Evolutionary conservation across 1,140 invertebrate species (phyloP), one percentile per base, ranked within the genome.

Genomic region (Eufriesea mexicana): DNA sequence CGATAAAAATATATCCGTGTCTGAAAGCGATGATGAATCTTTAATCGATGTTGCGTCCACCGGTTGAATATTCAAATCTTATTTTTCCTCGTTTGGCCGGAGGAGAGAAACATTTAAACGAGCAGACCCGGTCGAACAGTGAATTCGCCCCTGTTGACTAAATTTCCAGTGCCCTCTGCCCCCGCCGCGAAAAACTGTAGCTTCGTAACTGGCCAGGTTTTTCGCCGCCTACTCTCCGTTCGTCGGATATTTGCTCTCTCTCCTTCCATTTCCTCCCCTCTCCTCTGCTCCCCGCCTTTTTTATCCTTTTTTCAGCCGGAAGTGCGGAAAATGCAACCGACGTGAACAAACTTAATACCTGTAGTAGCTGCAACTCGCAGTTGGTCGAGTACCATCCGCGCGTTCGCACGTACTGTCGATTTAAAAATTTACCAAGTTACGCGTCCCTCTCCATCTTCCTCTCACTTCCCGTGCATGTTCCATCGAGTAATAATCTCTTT

Each of bases 301-400:
- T 6, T 79, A 70, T 79, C 57, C 42, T 5, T 35, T 5, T 25
- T 16, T 16, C 4, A 14, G 54, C 59, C 47, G 49, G 28, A 72
- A 47, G 67, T 51, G 67, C 8, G 25, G n/a, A 57, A 78, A 78
- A 49, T 47, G 51, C 35, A 55, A 59, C 55, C 45, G 35, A 62
- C 77, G 55, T 45, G 55, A 72, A 72, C 78, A 73, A 73, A 79
- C 57, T 62, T 79, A 61, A 79, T 79, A 57, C 45, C 55, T 35
- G 66, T 55, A 49, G 12, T 16, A 55, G 18, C 54, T 47, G 49
- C 8, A 64, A 42, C 64, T 67, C 64, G 42, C 23, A 55, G 35
- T 28, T 68, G 20, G 64, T 68, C 25, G n/a, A 70, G 14, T 61
- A 59, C 14, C 45, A 35, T 0, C 20, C 67, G 49, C 35, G 75